Base-by-base conservation (phyloP, 2,797 vertebrate genomes). In the Enteromius treurensis region DNA sequence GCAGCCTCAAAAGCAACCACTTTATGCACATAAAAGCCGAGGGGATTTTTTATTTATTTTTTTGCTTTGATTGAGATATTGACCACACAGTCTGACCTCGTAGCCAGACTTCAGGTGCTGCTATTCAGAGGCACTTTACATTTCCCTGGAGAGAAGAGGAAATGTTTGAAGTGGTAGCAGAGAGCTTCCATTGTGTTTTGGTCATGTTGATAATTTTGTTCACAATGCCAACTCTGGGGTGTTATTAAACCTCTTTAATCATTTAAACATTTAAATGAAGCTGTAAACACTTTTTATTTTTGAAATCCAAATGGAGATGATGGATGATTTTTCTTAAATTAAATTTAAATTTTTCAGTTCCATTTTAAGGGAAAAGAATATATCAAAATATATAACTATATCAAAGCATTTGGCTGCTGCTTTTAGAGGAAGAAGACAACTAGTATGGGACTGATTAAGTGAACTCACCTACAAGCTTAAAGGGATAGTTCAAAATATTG, bases 61-160 rank as follows among this genome's bases (percentile, higher is more conserved):
- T 79, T 67, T 64, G 17, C 42, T 75, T 81, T 65, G 69, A 81
- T 64, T 81, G 29, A 47, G 11, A 67, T 64, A 75, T 49, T 53
- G 60, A 67, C 32, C 45, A 42, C n/a, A 42, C 65, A 42, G 65
- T 37, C 67, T 67, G 64, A 68, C 62, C 77, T 79, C 64, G 10
- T 5, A 79, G 11, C 68, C 29, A 6, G 8, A 53, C 45, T 53
- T 6, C 64, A 53, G 64, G 62, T 68, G 47, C 29, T 51, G 62
- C 32, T 79, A 68, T 79, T 68, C 47, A 53, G 29, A 37, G 13
- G 21, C 3, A 51, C 62, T 67, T 79, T 51, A 14, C 53, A 62
- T 51, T 73, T 62, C 42, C 42, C 26, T 26, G 10, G 21, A 53
- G 45, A n/a, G 47, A 26, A 53, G 67, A 15, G 67, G 77, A 67